These are phyloP conservation scores for Antedon mediterranea DNA, from an alignment of 53 echinoderm and acorn worm genomes.

Conservation along the genomic window DNA sequence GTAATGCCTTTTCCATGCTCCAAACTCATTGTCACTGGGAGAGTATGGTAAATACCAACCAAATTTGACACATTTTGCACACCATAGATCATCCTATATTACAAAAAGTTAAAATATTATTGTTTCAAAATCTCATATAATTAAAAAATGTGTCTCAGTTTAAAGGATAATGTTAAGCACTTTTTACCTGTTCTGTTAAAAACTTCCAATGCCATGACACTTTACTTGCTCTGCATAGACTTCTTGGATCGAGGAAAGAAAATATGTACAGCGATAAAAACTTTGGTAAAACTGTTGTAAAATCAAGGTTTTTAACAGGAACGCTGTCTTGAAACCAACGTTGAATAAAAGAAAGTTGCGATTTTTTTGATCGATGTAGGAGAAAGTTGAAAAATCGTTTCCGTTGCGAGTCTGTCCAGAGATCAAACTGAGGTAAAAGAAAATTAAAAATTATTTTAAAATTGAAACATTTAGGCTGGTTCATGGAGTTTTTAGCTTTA, in stretches of 20 bases:
- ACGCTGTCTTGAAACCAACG: conserved; percentile 61
- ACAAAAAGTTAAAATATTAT: no score
- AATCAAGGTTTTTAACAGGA: conserved; percentile 62
- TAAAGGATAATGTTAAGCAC: no score
- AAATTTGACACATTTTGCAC: conserved; percentile 72
- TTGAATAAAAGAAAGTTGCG: conserved; percentile 64
- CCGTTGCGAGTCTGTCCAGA: conserved; percentile 87
- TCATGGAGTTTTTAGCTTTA: no score
- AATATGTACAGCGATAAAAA: conserved; percentile 76
- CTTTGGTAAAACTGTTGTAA: conserved; percentile 65
- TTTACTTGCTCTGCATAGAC: conserved; percentile 67
- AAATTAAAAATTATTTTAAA: not conserved
- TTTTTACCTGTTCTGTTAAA: conserved; percentile 78
- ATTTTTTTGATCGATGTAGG: conserved; percentile 47
- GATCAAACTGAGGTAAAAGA: conserved; percentile 53
- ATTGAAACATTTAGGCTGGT: no score
- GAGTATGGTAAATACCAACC: conserved; percentile 90
- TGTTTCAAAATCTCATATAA: no score
- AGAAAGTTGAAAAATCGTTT: conserved; percentile 82
- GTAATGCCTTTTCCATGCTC: conserved; percentile 94
- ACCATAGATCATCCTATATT: conserved; percentile 69
- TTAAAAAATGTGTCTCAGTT: no score
- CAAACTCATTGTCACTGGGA: conserved; percentile 70
- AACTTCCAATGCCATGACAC: conserved; percentile 99
- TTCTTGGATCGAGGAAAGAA: conserved; percentile 87